These are phyloP conservation scores for Protonibea diacanthus DNA, from an alignment of 2,797 vertebrate genomes.

Conservation along the genomic window DNA sequence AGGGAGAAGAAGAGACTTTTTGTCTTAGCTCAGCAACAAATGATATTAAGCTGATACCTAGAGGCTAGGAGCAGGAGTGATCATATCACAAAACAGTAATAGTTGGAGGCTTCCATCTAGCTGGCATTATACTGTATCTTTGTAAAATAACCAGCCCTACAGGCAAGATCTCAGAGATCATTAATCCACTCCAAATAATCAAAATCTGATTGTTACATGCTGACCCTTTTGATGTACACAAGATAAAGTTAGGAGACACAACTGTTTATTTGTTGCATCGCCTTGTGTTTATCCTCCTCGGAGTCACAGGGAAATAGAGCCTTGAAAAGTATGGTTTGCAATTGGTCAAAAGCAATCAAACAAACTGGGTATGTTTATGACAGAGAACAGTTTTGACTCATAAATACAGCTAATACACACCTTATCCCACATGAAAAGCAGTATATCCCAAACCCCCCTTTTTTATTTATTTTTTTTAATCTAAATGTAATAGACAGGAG, in stretches of 20 bases:
- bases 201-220: neutral
- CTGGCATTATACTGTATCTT: neutral
- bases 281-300: neutral
- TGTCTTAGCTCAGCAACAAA: slow-evolving; percentile 47
- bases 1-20: slow-evolving; percentile 22
- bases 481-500: neutral
- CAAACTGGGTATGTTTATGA: neutral
- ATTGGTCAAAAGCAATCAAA: neutral
- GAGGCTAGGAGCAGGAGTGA: slow-evolving; percentile 20
- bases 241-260: neutral
- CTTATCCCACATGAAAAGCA: neutral
- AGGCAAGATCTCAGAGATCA: slow-evolving; percentile 2
- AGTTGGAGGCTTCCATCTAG: slow-evolving; percentile 4
- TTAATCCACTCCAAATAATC: neutral
- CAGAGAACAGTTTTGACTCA: neutral
- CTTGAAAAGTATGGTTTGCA: neutral
- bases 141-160: slow-evolving; percentile 14
- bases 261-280: neutral
- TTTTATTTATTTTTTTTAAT: neutral
- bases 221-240: neutral
- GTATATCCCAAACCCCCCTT: too few relatives aligned
- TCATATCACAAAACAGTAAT: slow-evolving; percentile 26
- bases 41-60: slow-evolving; percentile 31
- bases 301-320: neutral
- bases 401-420: neutral